Base-by-base conservation (phyloP, 2,113 vertebrate species). In the Corynorhinus townsendii region DNA sequence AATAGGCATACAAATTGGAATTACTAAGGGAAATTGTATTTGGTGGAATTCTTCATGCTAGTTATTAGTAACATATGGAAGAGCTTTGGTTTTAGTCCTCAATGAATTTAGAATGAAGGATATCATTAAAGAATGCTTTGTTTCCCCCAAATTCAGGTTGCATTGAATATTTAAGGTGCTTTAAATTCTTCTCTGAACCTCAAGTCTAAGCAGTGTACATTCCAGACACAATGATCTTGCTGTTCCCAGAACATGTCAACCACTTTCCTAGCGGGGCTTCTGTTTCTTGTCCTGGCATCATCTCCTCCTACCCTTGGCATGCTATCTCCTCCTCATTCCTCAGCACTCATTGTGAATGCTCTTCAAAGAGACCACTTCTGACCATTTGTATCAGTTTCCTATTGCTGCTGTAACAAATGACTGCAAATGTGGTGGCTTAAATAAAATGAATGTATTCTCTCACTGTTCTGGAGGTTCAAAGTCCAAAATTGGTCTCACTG, bases 81-180 rank as follows among this genome's bases (percentile, higher is more conserved):
- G 64, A 73, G 22, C 38, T 80, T 90, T 17, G 4, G 49, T 79
- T 38, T 33, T 69, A n/a, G 72, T 64, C 30, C 62, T 93, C 80
- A 35, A 4, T 38, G 3, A 86, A 33, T 91, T 84, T 88, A 75
- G 79, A 87, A 88, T 90, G 76, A 69, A 49, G 56, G 92, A 91
- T 85, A 54, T 85, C 56, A 64, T 59, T 83, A 40, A 47, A 79
- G 69, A 75, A 28, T 35, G 40, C 47, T 91, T 89, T 86, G 59
- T 94, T 66, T 43, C 10, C 72, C 45, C 38, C 16, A 72, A 82
- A 91, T 38, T 62, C 83, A 45, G 11, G 28, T n/a, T 73, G 28
- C 40, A 11, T 12, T 26, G 33, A 47, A 35, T 86, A 59, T 85
- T 49, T 69, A 69, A 75, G 79, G 38, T 49, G 69, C 77, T 94